Evolutionary conservation across 2,113 vertebrate species (phyloP).

Genomic region (Saguinus midas): DNA sequence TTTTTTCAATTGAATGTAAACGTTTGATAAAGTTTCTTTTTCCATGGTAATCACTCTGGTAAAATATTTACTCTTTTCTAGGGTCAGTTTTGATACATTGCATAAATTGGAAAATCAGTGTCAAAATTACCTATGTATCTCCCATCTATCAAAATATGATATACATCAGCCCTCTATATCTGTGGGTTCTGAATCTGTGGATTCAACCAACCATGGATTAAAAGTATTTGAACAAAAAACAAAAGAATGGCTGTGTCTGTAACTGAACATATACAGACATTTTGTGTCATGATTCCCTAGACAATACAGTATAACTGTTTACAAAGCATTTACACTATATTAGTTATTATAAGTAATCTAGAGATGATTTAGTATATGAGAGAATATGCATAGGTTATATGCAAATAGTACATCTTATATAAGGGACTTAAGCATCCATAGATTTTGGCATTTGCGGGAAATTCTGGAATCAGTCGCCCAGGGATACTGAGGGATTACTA

Average conservation of each 20-base stretch:
- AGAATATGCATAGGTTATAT: background rate
- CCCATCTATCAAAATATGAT: background rate
- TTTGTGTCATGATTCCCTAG: background rate
- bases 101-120: conserved; percentile 10
- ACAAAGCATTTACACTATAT: background rate
- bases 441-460: background rate
- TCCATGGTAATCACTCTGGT: background rate
- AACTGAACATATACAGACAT: background rate
- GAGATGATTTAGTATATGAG: background rate
- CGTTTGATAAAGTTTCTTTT: background rate
- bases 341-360: background rate
- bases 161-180: background rate
- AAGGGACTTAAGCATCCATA: background rate
- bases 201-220: background rate
- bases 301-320: background rate
- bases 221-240: background rate
- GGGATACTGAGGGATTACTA: background rate
- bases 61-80: background rate
- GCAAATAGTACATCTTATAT: background rate
- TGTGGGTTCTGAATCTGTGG: background rate
- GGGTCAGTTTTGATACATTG: background rate
- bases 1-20: background rate
- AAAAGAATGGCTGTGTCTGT: background rate
- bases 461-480: background rate
- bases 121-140: background rate